A percentile compares a stretch with the other conserved stretches of the same genome.
These are phyloP conservation scores for Acrossocheilus wenchowensis DNA, from an alignment of 2,797 vertebrate genomes.

Conservation along the genomic window DNA sequence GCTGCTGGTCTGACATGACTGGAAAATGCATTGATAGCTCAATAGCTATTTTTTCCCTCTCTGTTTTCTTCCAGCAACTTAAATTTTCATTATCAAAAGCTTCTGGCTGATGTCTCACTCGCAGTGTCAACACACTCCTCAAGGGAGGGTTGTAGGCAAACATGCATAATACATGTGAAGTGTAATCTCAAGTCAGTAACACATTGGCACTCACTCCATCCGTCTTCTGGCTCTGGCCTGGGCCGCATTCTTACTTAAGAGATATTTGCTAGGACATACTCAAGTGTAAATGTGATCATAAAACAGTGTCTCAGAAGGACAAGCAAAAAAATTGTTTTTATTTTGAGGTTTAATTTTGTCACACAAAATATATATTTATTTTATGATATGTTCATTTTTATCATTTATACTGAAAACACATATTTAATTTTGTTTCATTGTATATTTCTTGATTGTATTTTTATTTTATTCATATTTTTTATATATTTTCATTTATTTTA, in stretches of 20 bases:
- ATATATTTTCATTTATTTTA: no score
- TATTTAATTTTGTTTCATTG: background rate
- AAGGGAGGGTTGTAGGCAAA: background rate
- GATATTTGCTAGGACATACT: background rate
- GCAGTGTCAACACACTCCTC: slow-evolving; percentile 7
- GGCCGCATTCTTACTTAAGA: slow-evolving; percentile 1
- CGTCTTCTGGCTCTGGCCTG: slow-evolving; percentile 17
- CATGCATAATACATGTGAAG: slow-evolving; percentile 40
- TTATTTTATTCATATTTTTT: no score
- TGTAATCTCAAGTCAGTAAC: slow-evolving; percentile 22
- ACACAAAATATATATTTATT: background rate
- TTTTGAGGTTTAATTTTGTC: background rate
- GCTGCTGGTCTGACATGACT: background rate
- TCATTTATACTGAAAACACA: background rate
- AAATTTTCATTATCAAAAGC: slow-evolving; percentile 27
- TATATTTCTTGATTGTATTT: background rate
- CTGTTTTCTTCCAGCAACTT: background rate
- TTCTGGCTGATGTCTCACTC: slow-evolving; percentile 34
- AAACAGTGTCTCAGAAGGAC: background rate
- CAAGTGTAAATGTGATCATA: slow-evolving; percentile 10
- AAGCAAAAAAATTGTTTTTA: background rate
- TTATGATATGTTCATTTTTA: background rate
- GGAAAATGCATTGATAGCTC: background rate
- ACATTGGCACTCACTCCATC: background rate
- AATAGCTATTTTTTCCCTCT: background rate